Evolutionary conservation across 2,113 vertebrate species (phyloP).

Genomic region (Grallaria varia): DNA sequence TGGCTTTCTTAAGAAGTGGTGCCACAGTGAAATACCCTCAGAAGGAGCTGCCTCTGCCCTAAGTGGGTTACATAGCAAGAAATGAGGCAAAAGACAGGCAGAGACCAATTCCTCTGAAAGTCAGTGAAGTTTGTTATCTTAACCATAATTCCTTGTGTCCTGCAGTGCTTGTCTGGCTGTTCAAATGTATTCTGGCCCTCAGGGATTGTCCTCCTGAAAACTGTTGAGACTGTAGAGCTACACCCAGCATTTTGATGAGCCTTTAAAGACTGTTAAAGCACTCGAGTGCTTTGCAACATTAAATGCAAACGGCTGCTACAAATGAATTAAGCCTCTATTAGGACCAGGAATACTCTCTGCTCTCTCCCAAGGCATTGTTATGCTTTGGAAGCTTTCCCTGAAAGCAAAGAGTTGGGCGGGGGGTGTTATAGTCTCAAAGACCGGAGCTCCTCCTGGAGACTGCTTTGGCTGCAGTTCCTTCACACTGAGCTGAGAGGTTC

Average conservation of each 20-base stretch:
- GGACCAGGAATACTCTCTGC: neutral
- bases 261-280: neutral
- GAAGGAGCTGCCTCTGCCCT: neutral
- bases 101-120: neutral
- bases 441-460: constrained; percentile 6
- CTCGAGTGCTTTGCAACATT: neutral
- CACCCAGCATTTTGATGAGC: neutral
- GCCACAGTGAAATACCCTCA: neutral
- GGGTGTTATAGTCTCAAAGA: neutral
- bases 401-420: neutral
- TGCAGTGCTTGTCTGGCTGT: neutral
- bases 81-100: neutral
- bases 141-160: neutral
- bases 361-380: neutral
- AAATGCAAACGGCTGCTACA: neutral
- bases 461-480: neutral
- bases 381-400: constrained; percentile 3
- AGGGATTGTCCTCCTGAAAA: neutral
- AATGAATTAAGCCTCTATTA: neutral
- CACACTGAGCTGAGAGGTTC: neutral
- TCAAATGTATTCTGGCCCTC: neutral
- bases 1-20: neutral
- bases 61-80: neutral
- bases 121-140: neutral
- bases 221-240: neutral